Evolutionary conservation across 1,140 invertebrate species (phyloP).

Genomic region (Aricia agestis): DNA sequence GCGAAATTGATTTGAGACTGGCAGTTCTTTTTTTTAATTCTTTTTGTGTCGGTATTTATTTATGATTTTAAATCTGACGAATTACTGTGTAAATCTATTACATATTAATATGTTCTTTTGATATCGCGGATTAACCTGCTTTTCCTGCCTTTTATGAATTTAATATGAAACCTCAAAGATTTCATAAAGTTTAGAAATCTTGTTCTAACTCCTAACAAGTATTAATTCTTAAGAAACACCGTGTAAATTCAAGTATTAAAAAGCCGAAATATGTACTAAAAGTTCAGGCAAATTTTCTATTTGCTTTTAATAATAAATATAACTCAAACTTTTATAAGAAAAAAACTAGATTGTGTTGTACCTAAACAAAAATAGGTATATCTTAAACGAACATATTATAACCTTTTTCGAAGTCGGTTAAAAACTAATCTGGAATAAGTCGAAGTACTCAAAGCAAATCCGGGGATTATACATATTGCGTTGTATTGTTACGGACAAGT

Average conservation of each 20-base stretch:
- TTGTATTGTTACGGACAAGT: neutral
- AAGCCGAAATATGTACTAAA: too few species aligned
- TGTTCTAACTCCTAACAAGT: too few species aligned
- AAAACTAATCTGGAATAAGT: too few species aligned
- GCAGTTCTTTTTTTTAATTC: neutral
- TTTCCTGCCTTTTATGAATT: neutral
- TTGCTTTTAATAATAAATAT: too few species aligned
- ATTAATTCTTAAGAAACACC: too few species aligned
- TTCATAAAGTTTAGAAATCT: neutral
- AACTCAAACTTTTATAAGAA: too few species aligned
- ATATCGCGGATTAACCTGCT: neutral
- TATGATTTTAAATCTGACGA: neutral
- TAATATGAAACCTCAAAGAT: neutral
- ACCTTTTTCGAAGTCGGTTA: too few species aligned
- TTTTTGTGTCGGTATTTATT: neutral
- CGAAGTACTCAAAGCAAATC: neutral
- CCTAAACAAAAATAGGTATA: too few species aligned
- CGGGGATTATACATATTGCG: neutral
- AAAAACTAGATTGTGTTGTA: too few species aligned
- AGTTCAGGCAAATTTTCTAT: too few species aligned
- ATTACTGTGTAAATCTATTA: neutral
- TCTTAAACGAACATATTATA: too few species aligned
- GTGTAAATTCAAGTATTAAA: too few species aligned
- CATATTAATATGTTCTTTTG: neutral
- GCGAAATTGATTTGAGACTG: constrained; percentile 4